These are phyloP conservation scores for Enhydra lutris DNA, from an alignment of 2,113 vertebrate species.

Conservation along the genomic window DNA sequence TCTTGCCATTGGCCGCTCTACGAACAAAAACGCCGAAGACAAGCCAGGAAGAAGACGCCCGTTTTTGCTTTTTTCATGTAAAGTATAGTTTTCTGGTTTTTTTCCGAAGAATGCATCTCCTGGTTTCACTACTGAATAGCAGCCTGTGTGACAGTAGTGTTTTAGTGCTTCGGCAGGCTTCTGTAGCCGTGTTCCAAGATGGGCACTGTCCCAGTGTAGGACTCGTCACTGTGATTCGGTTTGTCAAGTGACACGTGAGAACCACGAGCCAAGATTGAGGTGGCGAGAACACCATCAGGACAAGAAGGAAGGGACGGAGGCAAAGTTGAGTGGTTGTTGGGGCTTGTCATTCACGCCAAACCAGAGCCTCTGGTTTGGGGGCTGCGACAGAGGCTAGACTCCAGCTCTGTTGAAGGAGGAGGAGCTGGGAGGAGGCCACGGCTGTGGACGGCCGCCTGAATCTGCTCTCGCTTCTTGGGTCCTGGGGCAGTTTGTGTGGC, in stretches of 20 bases:
- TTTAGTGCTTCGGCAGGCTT: background rate
- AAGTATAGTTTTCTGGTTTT: background rate
- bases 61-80: background rate
- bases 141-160: background rate
- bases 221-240: background rate
- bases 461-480: background rate
- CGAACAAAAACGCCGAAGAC: no score
- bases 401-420: background rate
- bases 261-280: background rate
- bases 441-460: no score
- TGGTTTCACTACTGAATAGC: background rate
- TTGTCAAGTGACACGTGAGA: background rate
- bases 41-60: no score
- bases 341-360: background rate
- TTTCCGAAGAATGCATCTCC: background rate
- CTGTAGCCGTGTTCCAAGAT: background rate
- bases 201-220: background rate
- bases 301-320: background rate
- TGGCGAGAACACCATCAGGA: background rate
- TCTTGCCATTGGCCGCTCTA: no score
- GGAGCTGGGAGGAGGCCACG: no score
- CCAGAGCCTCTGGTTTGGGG: background rate
- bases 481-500: slow-evolving; percentile 84
- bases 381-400: background rate
- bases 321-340: background rate